Evolutionary conservation across 2,113 vertebrate genomes (phyloP).

Genomic region (Athene noctua): DNA sequence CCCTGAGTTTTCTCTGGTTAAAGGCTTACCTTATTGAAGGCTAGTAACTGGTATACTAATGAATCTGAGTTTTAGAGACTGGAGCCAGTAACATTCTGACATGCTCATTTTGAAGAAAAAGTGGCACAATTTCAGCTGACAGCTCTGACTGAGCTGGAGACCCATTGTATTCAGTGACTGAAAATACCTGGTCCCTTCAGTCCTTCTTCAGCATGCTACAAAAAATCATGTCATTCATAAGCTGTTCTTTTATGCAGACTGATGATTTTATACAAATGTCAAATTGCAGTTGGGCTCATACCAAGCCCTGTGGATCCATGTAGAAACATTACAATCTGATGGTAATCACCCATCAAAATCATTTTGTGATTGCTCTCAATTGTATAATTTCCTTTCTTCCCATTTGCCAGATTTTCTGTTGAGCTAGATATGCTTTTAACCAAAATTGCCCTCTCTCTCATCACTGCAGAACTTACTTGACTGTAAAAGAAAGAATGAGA

Average conservation of each 20-base stretch:
- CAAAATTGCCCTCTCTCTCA: constrained; percentile 12
- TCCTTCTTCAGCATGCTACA: neutral
- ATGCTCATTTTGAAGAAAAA: neutral
- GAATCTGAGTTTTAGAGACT: neutral
- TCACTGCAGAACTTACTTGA: neutral
- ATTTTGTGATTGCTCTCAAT: constrained; percentile 9
- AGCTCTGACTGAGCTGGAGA: neutral
- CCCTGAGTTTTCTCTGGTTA: neutral
- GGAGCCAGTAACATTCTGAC: neutral
- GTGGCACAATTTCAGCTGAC: neutral
- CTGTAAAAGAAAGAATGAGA: neutral
- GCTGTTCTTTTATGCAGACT: neutral
- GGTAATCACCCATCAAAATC: constrained; percentile 17
- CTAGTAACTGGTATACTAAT: neutral
- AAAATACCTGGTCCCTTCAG: neutral
- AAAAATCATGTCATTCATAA: neutral
- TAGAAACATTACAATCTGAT: constrained; percentile 19
- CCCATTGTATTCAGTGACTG: neutral
- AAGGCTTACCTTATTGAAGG: neutral
- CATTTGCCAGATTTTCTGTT: constrained; percentile 6
- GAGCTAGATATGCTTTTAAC: constrained; percentile 12
- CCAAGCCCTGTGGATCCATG: neutral
- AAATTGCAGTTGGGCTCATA: neutral
- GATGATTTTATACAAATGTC: constrained; percentile 1
- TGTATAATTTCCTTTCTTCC: constrained; percentile 8